Evolutionary conservation across 2,888 invertebrate genomes (phyloP).

Genomic region (Nowickia ferox): DNA sequence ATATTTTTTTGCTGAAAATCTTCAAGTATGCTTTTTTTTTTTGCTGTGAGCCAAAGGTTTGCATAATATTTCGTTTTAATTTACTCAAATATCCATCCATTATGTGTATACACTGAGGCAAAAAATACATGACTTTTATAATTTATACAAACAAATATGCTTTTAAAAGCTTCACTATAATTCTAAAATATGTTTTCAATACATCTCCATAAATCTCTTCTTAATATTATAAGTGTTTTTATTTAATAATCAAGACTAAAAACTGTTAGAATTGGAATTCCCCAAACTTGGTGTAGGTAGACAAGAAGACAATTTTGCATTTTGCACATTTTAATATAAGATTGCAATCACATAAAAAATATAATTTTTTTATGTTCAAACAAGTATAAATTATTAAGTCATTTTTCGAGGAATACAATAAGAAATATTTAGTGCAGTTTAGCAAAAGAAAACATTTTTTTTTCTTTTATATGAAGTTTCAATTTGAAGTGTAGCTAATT

Average conservation of each 20-base stretch:
- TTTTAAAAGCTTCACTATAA: neutral
- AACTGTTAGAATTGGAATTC: neutral
- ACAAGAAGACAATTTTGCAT: neutral
- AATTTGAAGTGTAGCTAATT: neutral
- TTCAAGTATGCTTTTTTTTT: too few relatives aligned
- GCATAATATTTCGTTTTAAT: too few relatives aligned
- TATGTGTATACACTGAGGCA: too few relatives aligned
- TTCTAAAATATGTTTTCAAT: neutral
- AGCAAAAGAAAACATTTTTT: neutral
- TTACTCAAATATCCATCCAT: too few relatives aligned
- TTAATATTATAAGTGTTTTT: neutral
- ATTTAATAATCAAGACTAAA: neutral
- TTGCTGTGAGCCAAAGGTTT: too few relatives aligned
- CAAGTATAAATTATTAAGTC: conserved; percentile 7
- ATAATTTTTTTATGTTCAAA: conserved; percentile 11
- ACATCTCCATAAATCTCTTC: neutral
- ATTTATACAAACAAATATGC: neutral
- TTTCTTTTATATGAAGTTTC: neutral
- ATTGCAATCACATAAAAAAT: neutral
- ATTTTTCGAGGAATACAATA: neutral
- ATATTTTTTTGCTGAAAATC: neutral
- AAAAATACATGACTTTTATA: neutral
- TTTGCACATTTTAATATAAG: neutral
- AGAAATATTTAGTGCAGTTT: conserved; percentile 28
- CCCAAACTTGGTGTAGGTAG: conserved; percentile 9